Evolutionary conservation across 2,888 invertebrate genomes (phyloP).

Genomic region (Aphidoletes aphidimyza): DNA sequence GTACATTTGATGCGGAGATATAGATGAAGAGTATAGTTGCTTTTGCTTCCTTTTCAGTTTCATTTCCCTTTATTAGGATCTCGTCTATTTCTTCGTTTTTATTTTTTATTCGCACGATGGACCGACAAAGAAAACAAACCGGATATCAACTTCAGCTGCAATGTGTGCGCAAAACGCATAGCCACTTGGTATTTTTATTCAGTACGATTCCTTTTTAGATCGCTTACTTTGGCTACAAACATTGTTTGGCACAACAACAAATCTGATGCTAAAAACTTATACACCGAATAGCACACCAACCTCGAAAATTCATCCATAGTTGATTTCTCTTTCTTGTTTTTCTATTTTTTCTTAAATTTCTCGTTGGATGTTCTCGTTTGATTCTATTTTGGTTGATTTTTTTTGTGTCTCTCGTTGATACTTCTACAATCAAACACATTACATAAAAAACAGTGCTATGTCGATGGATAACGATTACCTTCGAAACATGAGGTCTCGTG

Average conservation of each 20-base stretch:
- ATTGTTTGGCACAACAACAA: slow-evolving; percentile 1
- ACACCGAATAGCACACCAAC: neutral
- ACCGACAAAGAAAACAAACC: slow-evolving; percentile 32
- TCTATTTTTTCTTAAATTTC: neutral
- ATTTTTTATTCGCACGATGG: neutral
- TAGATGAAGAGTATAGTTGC: neutral
- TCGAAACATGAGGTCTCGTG: neutral
- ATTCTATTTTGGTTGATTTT: neutral
- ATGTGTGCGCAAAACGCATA: neutral
- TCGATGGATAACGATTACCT: slow-evolving; percentile 1
- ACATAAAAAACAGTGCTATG: neutral
- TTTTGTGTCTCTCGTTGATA: neutral
- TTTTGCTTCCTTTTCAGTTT: slow-evolving; percentile 6
- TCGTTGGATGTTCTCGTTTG: neutral
- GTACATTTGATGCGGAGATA: neutral
- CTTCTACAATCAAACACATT: neutral
- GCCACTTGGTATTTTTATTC: slow-evolving; percentile 27
- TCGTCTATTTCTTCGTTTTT: neutral
- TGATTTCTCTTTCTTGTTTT: neutral
- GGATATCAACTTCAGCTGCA: slow-evolving; percentile 39
- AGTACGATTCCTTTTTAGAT: slow-evolving; percentile 8
- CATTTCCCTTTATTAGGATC: slow-evolving; percentile 14
- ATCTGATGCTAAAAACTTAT: neutral
- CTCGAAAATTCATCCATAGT: neutral
- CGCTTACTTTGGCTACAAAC: slow-evolving; percentile 15